Percentiles rank a stretch among this genome's conserved stretches.
Conservation (phyloP, 64 coral and sea anemone genomes). For the Pocillopora verrucosa region DNA sequence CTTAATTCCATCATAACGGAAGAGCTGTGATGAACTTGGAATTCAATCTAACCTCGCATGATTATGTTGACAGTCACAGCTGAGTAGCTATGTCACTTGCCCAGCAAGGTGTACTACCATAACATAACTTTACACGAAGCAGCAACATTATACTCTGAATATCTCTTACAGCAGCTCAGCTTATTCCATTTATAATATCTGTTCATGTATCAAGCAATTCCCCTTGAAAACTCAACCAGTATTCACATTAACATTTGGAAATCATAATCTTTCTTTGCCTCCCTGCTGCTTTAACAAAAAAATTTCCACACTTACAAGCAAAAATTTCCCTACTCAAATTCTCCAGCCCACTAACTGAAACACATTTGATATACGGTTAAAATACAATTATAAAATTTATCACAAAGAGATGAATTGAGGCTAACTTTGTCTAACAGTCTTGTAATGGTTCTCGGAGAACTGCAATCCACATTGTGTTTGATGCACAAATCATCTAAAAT, state of each 20-base stretch:
- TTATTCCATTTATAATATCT: no score
- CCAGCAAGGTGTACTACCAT: slow-evolving; percentile 2
- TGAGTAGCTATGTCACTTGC: slow-evolving; percentile 29
- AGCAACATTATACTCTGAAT: no score
- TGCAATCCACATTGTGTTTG: slow-evolving; percentile 85
- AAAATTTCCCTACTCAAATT: no score
- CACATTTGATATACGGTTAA: neutral
- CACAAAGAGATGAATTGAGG: neutral
- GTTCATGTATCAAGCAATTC: no score
- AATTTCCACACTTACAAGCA: no score
- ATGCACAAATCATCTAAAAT: slow-evolving; percentile 93
- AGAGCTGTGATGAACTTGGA: slow-evolving; percentile 57
- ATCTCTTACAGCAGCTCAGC: no score
- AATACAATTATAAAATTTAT: neutral
- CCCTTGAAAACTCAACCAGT: no score
- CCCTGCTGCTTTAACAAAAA: no score
- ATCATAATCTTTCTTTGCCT: no score
- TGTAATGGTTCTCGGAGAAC: slow-evolving; percentile 74
- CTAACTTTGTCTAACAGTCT: slow-evolving; percentile 86
- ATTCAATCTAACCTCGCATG: slow-evolving; percentile 36
- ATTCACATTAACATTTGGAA: no score
- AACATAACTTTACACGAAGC: neutral
- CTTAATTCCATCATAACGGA: slow-evolving; percentile 16
- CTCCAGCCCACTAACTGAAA: no score
- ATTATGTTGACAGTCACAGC: slow-evolving; percentile 22